Evolutionary conservation across 1,140 invertebrate species (phyloP).

Genomic region (Bombus pyrosoma): DNA sequence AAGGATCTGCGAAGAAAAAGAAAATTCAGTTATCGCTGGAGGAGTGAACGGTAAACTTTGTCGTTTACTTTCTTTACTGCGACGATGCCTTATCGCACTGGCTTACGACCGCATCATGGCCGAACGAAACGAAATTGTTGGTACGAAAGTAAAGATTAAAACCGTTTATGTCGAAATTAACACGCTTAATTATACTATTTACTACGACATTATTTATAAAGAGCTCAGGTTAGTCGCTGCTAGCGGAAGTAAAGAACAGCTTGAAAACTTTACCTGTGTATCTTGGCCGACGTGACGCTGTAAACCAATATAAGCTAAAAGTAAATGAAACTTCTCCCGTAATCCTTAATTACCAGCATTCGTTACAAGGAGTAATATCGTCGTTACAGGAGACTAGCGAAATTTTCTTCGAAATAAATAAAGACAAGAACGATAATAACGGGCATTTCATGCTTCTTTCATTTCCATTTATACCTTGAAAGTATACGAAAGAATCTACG

Average conservation of each 20-base stretch:
- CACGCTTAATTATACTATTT: constrained; percentile 16
- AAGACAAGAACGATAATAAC: background rate
- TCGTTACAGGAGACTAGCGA: background rate
- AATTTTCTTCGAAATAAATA: background rate
- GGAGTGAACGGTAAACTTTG: background rate
- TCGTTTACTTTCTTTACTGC: background rate
- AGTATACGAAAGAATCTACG: too few relatives aligned
- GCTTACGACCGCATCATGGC: too few relatives aligned
- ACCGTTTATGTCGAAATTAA: background rate
- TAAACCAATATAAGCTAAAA: background rate
- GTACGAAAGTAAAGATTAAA: background rate
- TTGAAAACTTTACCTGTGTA: constrained; percentile 9
- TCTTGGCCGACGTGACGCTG: background rate
- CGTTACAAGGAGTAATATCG: background rate
- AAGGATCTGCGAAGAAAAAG: background rate
- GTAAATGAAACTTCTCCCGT: constrained; percentile 1
- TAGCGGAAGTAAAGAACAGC: background rate
- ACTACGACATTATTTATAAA: constrained; percentile 4
- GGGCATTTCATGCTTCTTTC: too few relatives aligned
- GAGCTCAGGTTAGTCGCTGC: background rate
- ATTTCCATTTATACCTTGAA: background rate
- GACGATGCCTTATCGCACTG: too few relatives aligned
- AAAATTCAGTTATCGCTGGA: background rate
- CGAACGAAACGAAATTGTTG: background rate
- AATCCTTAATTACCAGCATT: constrained; percentile 25